Conservation (phyloP, 23 tunicate species). For the Phallusia fumigata region DNA sequence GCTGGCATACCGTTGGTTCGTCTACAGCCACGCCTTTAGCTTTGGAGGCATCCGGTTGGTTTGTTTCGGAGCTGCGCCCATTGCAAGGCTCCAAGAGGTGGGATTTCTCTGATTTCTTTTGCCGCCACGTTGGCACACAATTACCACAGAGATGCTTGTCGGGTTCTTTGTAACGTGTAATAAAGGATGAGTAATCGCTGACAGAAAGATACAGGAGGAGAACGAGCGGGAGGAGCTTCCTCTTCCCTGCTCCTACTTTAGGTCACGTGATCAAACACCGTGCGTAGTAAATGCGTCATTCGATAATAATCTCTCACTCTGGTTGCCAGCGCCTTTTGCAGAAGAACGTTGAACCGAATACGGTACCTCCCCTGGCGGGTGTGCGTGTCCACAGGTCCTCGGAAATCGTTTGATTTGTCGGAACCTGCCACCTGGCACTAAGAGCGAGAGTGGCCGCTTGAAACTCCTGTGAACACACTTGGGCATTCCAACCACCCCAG, state of each 20-base stretch:
- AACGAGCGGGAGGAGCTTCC: background rate
- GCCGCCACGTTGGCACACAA: background rate
- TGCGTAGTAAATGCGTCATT: background rate
- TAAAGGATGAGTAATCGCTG: background rate
- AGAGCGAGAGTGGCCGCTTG: background rate
- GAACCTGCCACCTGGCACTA: background rate
- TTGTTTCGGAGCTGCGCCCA: background rate
- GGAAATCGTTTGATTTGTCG: background rate
- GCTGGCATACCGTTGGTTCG: background rate
- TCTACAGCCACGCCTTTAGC: background rate
- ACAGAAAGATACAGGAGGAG: background rate
- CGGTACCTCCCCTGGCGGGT: background rate
- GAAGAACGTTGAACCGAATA: background rate
- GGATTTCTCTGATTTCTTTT: background rate
- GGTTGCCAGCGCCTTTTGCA: background rate
- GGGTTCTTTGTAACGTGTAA: background rate
- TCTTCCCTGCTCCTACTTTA: background rate
- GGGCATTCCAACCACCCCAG: background rate
- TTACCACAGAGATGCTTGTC: background rate
- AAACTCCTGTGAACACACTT: background rate
- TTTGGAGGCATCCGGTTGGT: constrained; percentile 11
- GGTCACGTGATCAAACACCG: background rate
- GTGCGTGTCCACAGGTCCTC: background rate
- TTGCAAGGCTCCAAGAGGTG: background rate
- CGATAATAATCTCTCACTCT: background rate